Base-by-base conservation (phyloP, 2,797 vertebrate species). In the Oryzias sinensis region DNA sequence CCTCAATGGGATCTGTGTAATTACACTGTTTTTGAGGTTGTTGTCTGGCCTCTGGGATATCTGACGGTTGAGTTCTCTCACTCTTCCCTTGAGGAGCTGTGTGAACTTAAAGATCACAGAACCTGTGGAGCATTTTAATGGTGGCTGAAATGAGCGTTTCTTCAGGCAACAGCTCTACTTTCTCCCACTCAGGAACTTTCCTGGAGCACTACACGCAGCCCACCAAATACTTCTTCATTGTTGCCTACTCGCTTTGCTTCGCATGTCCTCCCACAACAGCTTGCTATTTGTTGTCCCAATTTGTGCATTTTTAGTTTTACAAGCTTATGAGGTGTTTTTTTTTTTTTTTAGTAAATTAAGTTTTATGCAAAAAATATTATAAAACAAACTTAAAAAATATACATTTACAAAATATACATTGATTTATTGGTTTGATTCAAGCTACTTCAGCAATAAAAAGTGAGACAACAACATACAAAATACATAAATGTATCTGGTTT, bases 121-220 rank as follows among this genome's bases (percentile, higher is more conserved):
- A 82, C 76, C 81, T 56, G 67, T 77, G 75, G 73, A 85, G 73
- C 62, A 74, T 81, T 83, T 85, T 86, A 88, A 82, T 85, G 73
- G 80, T 60, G 83, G 81, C 73, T 51, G 68, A 84, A 79, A 77
- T 72, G 71, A 85, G 62, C 65, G 63, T 85, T 63, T 86, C 83
- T 84, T 72, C 62, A 76, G 81, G 86, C 79, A 81, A 86, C 62
- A 72, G 37, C 68, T 72, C 61, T 70, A 85, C 70, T 84, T 79
- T 84, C 76, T 85, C 64, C 79, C 75, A 74, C 79, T 84, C 77
- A 65, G 42, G 81, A 87, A 84, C 71, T 81, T 83, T 87, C 80
- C 74, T 65, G 59, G 42, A 86, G 79, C 69, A 29, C 58, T 64
- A 59, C 44, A 67, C 50, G 56, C 45, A 40, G 71, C 70, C 65